phyloP scores from a whole-genome alignment of 2,797 vertebrate species.

The Ptychobarbus kaznakovi region DNA sequence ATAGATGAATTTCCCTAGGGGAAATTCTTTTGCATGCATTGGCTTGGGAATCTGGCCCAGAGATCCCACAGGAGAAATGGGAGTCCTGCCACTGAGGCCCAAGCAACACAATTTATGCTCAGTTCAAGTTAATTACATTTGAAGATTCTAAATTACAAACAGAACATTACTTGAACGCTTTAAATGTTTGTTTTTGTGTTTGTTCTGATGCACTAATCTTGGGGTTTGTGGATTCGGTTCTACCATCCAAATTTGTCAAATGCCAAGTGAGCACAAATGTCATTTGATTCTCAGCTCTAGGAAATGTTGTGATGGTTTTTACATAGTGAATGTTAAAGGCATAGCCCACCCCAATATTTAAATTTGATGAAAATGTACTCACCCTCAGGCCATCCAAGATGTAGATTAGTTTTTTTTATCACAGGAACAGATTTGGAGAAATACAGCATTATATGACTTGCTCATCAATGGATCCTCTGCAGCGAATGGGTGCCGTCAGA shows the following conservation, averaged over 20 bases:
- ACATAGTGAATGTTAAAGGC: neutral
- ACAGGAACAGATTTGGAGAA: neutral
- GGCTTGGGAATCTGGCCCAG: slow-evolving; percentile 12
- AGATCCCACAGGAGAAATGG: slow-evolving; percentile 29
- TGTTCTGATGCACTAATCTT: slow-evolving; percentile 10
- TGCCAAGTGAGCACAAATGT: slow-evolving; percentile 50
- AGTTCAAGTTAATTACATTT: neutral
- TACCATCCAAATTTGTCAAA: neutral
- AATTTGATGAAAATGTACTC: neutral
- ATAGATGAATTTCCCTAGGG: slow-evolving; percentile 22
- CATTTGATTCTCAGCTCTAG: slow-evolving; percentile 14
- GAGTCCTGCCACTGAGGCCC: slow-evolving; percentile 45
- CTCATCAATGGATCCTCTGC: neutral
- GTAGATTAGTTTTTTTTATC: neutral
- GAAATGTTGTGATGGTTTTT: slow-evolving; percentile 2
- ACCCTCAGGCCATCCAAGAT: neutral
- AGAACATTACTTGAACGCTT: slow-evolving; percentile 16
- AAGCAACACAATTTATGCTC: slow-evolving; percentile 1
- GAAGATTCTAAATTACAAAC: slow-evolving; percentile 29
- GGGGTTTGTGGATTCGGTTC: neutral
- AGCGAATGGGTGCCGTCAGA: neutral
- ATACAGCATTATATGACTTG: neutral
- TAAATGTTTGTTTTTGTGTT: slow-evolving; percentile 16
- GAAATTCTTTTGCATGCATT: slow-evolving; percentile 22
- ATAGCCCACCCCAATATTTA: neutral